Evolutionary conservation across 2,797 vertebrate genomes (phyloP).

Genomic region (Tamandua tetradactyla): DNA sequence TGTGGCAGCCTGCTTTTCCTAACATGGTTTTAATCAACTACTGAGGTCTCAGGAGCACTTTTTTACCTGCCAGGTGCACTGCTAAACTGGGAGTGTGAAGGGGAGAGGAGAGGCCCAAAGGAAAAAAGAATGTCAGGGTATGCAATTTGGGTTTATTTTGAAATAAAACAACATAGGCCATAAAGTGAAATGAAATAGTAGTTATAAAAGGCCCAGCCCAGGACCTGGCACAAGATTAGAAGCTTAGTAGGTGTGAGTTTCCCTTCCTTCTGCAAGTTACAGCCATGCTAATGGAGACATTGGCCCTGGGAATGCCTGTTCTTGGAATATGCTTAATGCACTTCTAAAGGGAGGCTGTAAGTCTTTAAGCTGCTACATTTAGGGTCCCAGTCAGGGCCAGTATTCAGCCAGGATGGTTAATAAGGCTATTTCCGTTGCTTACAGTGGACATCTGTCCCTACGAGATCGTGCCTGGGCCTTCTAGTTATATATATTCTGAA

Average conservation of each 20-base stretch:
- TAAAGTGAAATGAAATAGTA: slow-evolving; percentile 49
- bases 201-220: background rate
- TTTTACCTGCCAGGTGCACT: slow-evolving; percentile 33
- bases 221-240: slow-evolving; percentile 46
- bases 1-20: background rate
- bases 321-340: background rate
- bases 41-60: background rate
- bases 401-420: background rate
- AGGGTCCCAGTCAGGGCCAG: background rate
- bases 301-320: background rate
- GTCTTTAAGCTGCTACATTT: background rate
- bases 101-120: background rate
- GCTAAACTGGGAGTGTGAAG: background rate
- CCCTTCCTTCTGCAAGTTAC: slow-evolving; percentile 12
- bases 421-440: background rate
- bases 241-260: background rate
- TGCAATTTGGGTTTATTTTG: slow-evolving; percentile 11
- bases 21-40: slow-evolving; percentile 35
- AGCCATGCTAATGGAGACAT: background rate
- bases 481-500: background rate
- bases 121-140: background rate
- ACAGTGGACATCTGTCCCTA: background rate
- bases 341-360: background rate
- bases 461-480: background rate
- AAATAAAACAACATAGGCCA: slow-evolving; percentile 61